These are phyloP conservation scores for Drosophila paulistorum DNA, from an alignment of 1,140 invertebrate genomes.

Conservation along the genomic window DNA sequence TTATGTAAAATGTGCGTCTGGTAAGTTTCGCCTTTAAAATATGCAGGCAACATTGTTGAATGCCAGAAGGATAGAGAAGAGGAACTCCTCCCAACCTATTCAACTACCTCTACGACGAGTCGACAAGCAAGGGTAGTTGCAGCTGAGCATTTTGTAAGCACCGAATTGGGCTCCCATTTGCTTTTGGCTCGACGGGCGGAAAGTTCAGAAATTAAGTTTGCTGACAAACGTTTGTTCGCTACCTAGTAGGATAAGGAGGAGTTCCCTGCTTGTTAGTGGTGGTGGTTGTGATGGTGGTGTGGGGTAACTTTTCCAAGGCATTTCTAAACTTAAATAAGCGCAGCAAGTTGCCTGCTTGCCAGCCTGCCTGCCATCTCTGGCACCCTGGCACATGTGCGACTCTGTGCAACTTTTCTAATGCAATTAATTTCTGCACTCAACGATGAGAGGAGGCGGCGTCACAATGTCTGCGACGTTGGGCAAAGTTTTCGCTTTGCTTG, in stretches of 20 bases:
- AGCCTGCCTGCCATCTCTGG: neutral
- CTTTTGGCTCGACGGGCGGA: conserved; percentile 51
- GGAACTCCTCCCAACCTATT: neutral
- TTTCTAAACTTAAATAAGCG: conserved; percentile 81
- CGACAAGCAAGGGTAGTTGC: conserved; percentile 36
- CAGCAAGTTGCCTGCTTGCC: conserved; percentile 54
- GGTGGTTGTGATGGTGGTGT: neutral
- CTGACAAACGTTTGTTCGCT: conserved; percentile 75
- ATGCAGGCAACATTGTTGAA: conserved; percentile 51
- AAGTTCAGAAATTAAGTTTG: conserved; percentile 81
- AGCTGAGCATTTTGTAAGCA: conserved; percentile 73
- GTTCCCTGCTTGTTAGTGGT: neutral
- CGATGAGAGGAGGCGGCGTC: conserved; percentile 19
- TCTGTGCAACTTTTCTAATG: conserved; percentile 73
- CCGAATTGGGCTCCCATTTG: conserved; percentile 63
- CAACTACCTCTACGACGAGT: neutral
- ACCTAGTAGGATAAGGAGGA: neutral
- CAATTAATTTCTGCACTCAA: conserved; percentile 81
- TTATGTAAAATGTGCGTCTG: conserved; percentile 80
- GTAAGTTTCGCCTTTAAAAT: conserved; percentile 77
- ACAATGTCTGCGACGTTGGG: conserved; percentile 28
- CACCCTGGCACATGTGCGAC: conserved; percentile 64
- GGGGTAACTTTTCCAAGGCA: conserved; percentile 65
- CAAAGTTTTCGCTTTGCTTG: conserved; percentile 57
- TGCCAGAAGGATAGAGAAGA: neutral